phyloP scores from a whole-genome alignment of 2,113 vertebrate genomes.

The Podocnemis expansa region DNA sequence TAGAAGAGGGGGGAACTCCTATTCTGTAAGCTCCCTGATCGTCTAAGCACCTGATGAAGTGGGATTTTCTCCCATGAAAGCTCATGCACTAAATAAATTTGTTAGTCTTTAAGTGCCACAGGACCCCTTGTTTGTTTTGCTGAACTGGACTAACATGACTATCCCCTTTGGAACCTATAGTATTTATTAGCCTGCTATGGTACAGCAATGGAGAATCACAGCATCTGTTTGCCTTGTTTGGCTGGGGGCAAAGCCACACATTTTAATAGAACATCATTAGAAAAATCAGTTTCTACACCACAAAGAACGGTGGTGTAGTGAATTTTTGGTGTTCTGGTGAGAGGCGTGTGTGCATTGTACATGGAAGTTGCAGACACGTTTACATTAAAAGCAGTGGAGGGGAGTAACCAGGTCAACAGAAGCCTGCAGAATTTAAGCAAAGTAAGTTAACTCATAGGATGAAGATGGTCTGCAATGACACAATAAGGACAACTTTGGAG shows the following conservation, averaged over 20 bases:
- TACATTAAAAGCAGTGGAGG: neutral
- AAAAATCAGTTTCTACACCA: neutral
- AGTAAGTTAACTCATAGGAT: neutral
- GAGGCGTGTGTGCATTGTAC: neutral
- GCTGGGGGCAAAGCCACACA: accelerated
- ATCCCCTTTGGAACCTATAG: too few species aligned
- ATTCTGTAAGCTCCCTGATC: too few species aligned
- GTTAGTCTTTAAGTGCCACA: too few species aligned
- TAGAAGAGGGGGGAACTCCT: too few species aligned
- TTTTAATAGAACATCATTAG: neutral
- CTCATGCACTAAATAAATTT: too few species aligned
- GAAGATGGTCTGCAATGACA: neutral
- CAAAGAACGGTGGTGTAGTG: neutral
- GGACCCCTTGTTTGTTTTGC: too few species aligned
- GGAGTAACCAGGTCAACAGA: neutral
- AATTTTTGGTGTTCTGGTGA: neutral
- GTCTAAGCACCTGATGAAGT: too few species aligned
- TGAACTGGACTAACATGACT: too few species aligned
- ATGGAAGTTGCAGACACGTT: neutral
- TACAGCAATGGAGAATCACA: neutral
- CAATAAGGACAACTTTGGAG: constrained; percentile 13
- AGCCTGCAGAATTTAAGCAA: neutral
- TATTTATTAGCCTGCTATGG: accelerated
- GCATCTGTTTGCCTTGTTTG: neutral
- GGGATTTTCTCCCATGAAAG: too few species aligned